A percentile compares a stretch with the other conserved stretches of the same genome.
Evolutionary conservation across 2,797 vertebrate genomes (phyloP).

Genomic region (Lepilemur septentrionalis): DNA sequence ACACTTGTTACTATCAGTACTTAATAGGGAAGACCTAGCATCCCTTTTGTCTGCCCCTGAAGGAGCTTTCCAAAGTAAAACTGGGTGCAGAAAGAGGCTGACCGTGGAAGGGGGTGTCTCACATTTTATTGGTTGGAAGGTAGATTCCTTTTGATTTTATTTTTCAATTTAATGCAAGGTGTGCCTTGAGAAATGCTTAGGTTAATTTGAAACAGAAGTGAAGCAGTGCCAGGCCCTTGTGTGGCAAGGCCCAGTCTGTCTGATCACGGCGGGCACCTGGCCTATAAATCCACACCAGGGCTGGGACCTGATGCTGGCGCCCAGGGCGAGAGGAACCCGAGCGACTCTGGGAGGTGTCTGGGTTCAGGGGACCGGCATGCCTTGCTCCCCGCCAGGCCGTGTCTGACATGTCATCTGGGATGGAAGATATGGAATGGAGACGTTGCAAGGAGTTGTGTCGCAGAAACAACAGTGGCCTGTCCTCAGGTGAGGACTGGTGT

Average conservation of each 20-base stretch:
- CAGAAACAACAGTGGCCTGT: not conserved
- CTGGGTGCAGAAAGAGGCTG: not conserved
- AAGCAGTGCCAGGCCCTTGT: not conserved
- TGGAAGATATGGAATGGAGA: not conserved
- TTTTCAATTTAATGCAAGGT: slow-evolving; percentile 54
- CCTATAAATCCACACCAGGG: slow-evolving; percentile 14
- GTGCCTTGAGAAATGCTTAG: slow-evolving; percentile 55
- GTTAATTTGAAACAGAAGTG: slow-evolving; percentile 63
- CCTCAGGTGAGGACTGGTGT: not conserved
- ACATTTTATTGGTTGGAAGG: slow-evolving; percentile 34
- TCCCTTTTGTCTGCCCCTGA: not conserved
- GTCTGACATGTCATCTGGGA: not conserved
- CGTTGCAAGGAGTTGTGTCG: not conserved
- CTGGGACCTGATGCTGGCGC: not conserved
- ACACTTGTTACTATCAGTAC: not conserved
- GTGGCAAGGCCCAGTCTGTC: slow-evolving; percentile 16
- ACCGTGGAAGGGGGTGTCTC: not conserved
- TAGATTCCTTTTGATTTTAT: slow-evolving; percentile 60
- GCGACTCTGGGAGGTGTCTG: not conserved
- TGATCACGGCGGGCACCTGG: not conserved
- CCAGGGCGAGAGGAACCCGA: not conserved
- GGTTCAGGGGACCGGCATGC: not conserved
- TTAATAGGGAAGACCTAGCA: not conserved
- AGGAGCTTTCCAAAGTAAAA: not conserved
- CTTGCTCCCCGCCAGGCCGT: not conserved